Evolutionary conservation across 2,797 vertebrate species (phyloP), one percentile per base, ranked within the genome.

Genomic region (Rhadinocentrus ornatus): DNA sequence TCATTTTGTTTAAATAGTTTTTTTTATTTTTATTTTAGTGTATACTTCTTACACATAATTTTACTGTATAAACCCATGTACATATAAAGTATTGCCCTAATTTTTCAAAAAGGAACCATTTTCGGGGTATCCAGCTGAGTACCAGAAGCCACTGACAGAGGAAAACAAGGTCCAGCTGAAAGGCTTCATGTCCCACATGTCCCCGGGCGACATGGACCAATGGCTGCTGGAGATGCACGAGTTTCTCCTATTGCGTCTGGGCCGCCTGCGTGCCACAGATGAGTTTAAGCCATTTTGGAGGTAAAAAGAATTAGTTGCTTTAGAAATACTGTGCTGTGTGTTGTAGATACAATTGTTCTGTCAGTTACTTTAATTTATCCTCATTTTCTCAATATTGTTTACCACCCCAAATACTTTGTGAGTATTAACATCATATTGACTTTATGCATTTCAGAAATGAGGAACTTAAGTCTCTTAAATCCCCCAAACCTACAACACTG

Each of bases 191-290:
- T 82, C 85, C 15, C 88, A 95, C 80, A 81, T 97, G 22, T 82
- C 85, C 15, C 88, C 91, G 48, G 68, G 85, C 0, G 86, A 90
- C 0, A 29, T 95, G 37, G 94, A 95, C 26, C 57, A 79, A 15
- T 96, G 96, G 78, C 91, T 97, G 27, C 86, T 95, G 75, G 95
- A 97, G 83, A 94, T 97, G 58, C 96, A 97, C 0, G 95, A 97
- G 71, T 94, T 96, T 86, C 93, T 97, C 0, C 1, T 93, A 70
- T 59, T 97, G 73, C 85, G 81, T 24, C 86, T 97, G 50, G 93
- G 89, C 69, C 73, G 24, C n/a, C 64, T 31, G 9, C 69, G 13
- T 0, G 57, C 87, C 2, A 50, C 57, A 0, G 84, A 80, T 3
- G 65, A 60, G 13, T 96, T 93, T 86, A 88, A 16, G 0, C 91